Evolutionary conservation across 2,113 vertebrate species (phyloP).

Genomic region (Phrynocephalus versicolor): DNA sequence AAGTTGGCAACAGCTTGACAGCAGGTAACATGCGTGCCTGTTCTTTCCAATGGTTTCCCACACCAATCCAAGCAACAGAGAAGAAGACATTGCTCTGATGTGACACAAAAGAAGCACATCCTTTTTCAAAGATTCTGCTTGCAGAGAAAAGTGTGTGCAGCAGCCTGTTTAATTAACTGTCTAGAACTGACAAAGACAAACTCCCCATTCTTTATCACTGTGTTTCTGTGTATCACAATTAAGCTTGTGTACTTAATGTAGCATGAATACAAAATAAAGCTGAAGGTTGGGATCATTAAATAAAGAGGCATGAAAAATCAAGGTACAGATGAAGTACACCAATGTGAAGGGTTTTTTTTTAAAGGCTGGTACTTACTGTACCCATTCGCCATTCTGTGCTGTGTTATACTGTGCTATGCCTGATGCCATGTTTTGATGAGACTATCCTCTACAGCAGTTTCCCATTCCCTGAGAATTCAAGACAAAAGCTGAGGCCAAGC

Average conservation of each 20-base stretch:
- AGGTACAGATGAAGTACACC: constrained; percentile 49
- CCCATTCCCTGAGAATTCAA: no score
- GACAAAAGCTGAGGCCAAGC: no score
- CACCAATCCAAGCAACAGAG: constrained; percentile 48
- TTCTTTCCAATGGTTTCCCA: constrained; percentile 52
- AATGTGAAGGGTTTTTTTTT: constrained; percentile 37
- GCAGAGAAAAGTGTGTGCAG: constrained; percentile 65
- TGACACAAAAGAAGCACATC: constrained; percentile 56
- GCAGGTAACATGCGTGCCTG: constrained; percentile 20
- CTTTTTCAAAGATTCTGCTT: constrained; percentile 65
- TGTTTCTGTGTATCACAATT: constrained; percentile 71
- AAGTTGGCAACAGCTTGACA: no score
- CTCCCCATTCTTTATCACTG: constrained; percentile 66
- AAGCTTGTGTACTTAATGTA: constrained; percentile 68
- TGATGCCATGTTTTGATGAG: background rate
- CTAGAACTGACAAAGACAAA: constrained; percentile 67
- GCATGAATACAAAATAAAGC: constrained; percentile 60
- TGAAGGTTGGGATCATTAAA: constrained; percentile 66
- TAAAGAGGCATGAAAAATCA: constrained; percentile 65
- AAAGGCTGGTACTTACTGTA: background rate
- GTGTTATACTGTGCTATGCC: background rate
- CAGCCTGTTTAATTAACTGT: constrained; percentile 72
- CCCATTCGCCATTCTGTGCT: background rate
- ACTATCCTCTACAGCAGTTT: no score
- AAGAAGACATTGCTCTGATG: constrained; percentile 54